Conservation (phyloP, 2,888 invertebrate species). For the Mantis religiosa region DNA sequence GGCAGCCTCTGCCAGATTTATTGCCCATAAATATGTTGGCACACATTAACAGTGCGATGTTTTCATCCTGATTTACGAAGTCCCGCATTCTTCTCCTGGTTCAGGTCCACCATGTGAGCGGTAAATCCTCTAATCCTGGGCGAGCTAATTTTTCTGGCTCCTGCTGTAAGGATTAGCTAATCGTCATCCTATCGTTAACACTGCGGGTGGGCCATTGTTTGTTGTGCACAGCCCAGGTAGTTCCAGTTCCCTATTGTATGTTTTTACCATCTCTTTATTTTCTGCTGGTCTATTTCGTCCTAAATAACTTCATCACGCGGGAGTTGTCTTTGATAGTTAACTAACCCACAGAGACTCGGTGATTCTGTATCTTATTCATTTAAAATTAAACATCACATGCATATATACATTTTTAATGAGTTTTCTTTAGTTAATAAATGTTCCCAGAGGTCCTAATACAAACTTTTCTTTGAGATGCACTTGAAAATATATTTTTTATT, state of each 20-base stretch:
- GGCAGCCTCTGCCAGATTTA: not conserved
- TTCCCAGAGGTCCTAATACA: too few relatives aligned
- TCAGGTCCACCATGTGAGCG: not conserved
- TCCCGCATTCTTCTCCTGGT: not conserved
- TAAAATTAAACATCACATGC: too few relatives aligned
- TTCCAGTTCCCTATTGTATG: not conserved
- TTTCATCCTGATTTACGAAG: conserved; percentile 13
- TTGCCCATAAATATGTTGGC: conserved; percentile 16
- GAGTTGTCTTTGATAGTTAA: not conserved
- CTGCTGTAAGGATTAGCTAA: not conserved
- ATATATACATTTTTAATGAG: too few relatives aligned
- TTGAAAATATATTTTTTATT: too few relatives aligned
- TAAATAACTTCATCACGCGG: not conserved
- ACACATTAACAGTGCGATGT: conserved; percentile 14
- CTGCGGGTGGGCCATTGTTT: not conserved
- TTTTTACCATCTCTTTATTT: not conserved
- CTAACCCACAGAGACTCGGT: too few relatives aligned
- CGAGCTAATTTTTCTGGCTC: not conserved
- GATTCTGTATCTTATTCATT: too few relatives aligned
- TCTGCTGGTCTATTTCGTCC: not conserved
- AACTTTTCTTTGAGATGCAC: too few relatives aligned
- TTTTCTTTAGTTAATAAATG: too few relatives aligned
- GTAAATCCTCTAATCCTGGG: not conserved
- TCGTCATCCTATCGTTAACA: not conserved
- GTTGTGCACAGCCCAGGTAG: not conserved